Evolutionary conservation across 2,797 vertebrate species (phyloP).

Genomic region (Hippocampus kuda): DNA sequence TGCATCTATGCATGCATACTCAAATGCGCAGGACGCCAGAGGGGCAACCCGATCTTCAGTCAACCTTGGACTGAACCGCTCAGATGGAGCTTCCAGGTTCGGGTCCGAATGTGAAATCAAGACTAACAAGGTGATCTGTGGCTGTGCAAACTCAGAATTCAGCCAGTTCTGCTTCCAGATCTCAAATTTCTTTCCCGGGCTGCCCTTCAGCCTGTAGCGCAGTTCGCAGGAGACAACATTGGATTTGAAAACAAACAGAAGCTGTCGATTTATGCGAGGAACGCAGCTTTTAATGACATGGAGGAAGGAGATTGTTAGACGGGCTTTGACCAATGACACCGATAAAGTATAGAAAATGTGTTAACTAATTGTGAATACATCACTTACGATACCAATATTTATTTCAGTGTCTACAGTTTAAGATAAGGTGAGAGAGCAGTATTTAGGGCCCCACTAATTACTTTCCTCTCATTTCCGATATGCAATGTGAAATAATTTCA

Average conservation of each 20-base stretch:
- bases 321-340: neutral
- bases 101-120: constrained; percentile 47
- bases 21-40: constrained; percentile 31
- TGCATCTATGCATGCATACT: constrained; percentile 10
- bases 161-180: constrained; percentile 10
- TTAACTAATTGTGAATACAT: neutral
- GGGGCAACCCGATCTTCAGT: constrained; percentile 56
- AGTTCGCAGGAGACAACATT: constrained; percentile 7
- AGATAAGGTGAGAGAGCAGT: neutral
- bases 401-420: neutral
- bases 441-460: constrained; percentile 21
- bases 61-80: constrained; percentile 54
- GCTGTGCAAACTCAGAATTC: constrained; percentile 13
- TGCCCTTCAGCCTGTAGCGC: constrained; percentile 4
- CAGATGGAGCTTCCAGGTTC: constrained; percentile 60
- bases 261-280: neutral
- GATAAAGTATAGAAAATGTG: neutral
- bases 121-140: constrained; percentile 54
- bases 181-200: constrained; percentile 4
- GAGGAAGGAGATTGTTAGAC: neutral
- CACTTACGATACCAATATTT: neutral
- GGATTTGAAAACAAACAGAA: constrained; percentile 5
- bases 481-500: constrained; percentile 17
- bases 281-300: neutral
- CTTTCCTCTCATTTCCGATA: constrained; percentile 16